Conservation (phyloP, 2,797 vertebrate species). For the Xiphophorus birchmanni region DNA sequence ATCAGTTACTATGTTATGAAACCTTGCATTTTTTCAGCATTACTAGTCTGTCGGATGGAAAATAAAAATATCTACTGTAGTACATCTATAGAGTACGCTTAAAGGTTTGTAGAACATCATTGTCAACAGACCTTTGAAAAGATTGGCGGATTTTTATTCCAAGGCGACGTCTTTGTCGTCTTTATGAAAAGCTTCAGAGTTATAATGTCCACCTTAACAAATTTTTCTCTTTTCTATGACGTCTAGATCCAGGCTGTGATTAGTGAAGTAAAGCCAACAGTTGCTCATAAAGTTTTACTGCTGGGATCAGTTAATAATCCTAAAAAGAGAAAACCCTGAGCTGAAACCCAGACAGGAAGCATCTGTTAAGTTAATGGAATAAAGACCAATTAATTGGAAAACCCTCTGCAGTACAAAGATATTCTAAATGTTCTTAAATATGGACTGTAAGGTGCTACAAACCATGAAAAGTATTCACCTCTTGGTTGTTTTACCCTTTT, state of each 20-base stretch:
- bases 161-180: neutral
- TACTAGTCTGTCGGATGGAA: neutral
- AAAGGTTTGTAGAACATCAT: neutral
- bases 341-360: neutral
- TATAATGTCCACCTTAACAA: neutral
- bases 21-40: neutral
- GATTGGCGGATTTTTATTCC: neutral
- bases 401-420: neutral
- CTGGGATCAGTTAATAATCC: neutral
- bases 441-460: neutral
- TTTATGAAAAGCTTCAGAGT: neutral
- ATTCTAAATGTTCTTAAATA: neutral
- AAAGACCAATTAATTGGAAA: neutral
- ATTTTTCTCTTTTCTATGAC: neutral
- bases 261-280: neutral
- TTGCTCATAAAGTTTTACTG: neutral
- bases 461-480: neutral
- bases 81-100: neutral
- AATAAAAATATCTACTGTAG: neutral
- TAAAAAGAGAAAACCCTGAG: neutral
- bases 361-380: neutral
- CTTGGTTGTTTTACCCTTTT: neutral
- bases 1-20: neutral
- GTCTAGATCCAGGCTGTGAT: neutral
- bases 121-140: neutral